phyloP scores from a whole-genome alignment of 2,113 vertebrate species.

The Paracanthobrama guichenoti region DNA sequence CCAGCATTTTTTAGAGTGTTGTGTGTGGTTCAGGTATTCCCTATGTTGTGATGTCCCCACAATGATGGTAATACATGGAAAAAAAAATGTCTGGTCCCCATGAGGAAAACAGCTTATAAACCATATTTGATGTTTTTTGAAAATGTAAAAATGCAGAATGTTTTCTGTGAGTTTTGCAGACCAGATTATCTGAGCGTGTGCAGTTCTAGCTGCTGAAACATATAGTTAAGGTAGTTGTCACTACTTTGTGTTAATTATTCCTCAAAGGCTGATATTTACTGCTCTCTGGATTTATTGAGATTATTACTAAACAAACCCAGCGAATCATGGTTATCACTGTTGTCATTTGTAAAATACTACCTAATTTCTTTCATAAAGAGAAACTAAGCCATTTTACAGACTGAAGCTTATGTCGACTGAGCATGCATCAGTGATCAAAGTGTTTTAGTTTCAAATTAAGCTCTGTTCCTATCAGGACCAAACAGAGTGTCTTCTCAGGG shows the following conservation, averaged over 20 bases:
- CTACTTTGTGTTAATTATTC: neutral
- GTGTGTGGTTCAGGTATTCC: too few relatives aligned
- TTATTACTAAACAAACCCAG: neutral
- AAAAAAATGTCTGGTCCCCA: too few relatives aligned
- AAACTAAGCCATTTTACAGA: constrained; percentile 42
- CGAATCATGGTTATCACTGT: constrained; percentile 1
- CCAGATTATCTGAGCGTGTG: neutral
- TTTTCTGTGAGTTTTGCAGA: neutral
- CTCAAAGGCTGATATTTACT: constrained; percentile 1
- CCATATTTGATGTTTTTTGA: too few relatives aligned
- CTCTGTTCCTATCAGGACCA: constrained; percentile 60
- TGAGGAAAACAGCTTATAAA: too few relatives aligned
- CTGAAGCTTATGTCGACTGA: constrained; percentile 37
- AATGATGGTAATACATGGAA: too few relatives aligned
- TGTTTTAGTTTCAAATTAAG: constrained; percentile 54
- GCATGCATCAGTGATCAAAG: constrained; percentile 60
- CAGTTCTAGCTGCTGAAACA: neutral
- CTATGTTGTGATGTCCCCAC: too few relatives aligned
- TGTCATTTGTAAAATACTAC: constrained; percentile 26
- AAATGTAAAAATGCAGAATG: too few relatives aligned
- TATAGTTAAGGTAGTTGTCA: neutral
- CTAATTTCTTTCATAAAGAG: constrained; percentile 25
- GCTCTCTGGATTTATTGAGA: constrained; percentile 8
- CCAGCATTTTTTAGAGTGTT: too few relatives aligned
- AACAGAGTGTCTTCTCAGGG: constrained; percentile 57